Evolutionary conservation across 2,113 vertebrate species (phyloP).

Genomic region (Aldabrachelys gigantea): DNA sequence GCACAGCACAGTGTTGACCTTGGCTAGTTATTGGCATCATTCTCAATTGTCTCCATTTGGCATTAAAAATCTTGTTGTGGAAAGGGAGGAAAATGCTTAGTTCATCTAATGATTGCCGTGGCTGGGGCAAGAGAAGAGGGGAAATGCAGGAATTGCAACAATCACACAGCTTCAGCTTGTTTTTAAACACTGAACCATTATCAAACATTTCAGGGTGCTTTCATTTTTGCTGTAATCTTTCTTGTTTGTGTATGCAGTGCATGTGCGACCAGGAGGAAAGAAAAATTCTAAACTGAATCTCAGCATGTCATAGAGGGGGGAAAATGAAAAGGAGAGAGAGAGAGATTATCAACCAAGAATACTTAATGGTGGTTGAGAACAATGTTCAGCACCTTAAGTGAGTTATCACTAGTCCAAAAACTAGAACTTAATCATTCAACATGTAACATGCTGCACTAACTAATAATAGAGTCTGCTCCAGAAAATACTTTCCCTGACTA

Average conservation of each 20-base stretch:
- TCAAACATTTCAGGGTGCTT: conserved; percentile 11
- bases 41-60: neutral
- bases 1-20: neutral
- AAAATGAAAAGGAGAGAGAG: neutral
- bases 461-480: fast-evolving
- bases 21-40: neutral
- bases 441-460: fast-evolving
- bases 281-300: neutral
- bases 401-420: neutral
- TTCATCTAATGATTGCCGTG: neutral
- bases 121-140: neutral
- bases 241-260: neutral
- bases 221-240: neutral
- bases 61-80: neutral
- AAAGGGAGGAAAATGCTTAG: neutral
- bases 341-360: neutral
- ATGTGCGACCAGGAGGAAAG: neutral
- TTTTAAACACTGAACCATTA: neutral
- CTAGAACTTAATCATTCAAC: neutral
- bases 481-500: neutral
- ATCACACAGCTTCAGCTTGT: neutral
- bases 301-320: neutral
- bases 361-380: neutral
- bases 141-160: neutral
- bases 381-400: neutral